Percentiles rank a stretch among this genome's conserved stretches.
phyloP scores from a whole-genome alignment of 2,113 vertebrate species.

The Petrocephalus microphthalmus region DNA sequence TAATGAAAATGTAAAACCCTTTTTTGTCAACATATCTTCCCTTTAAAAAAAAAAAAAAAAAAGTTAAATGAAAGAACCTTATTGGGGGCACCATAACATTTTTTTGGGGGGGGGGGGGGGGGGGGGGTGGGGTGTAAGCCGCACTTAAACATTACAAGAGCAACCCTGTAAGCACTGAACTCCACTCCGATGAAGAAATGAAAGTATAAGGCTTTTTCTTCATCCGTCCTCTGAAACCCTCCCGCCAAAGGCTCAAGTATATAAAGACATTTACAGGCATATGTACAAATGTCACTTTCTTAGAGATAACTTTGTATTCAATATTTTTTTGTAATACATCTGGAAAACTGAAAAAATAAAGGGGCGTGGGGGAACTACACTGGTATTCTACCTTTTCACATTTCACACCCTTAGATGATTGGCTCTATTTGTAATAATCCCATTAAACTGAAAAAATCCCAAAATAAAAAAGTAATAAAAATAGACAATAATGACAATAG shows the following conservation, averaged over 20 bases:
- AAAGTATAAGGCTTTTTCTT: conserved; percentile 86
- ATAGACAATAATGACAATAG: conserved; percentile 12
- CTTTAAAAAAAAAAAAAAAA: conserved; percentile 42
- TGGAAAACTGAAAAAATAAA: conserved; percentile 51
- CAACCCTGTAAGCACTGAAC: conserved; percentile 84
- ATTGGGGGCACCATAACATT: conserved; percentile 75
- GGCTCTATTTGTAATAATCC: conserved; percentile 63
- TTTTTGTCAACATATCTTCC: conserved; percentile 39
- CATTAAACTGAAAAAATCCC: conserved; percentile 46
- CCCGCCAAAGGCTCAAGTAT: conserved; percentile 78
- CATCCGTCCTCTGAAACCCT: conserved; percentile 66
- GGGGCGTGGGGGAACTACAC: conserved; percentile 52
- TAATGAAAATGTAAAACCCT: conserved; percentile 73
- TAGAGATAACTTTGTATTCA: conserved; percentile 27
- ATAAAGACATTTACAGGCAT: conserved; percentile 81
- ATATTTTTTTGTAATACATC: conserved; percentile 48
- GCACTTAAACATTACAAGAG: conserved; percentile 90
- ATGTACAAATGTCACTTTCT: conserved; percentile 67
- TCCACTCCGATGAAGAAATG: conserved; percentile 76
- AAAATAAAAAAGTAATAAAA: conserved; percentile 43
- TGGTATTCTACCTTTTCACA: conserved; percentile 64
- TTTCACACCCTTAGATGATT: conserved; percentile 65
- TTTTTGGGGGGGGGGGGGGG: conserved; percentile 55
- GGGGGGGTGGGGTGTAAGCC: conserved; percentile 91
- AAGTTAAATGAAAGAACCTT: conserved; percentile 39